Percentiles rank a stretch among this genome's conserved stretches.
These are phyloP conservation scores for Tridacna crocea DNA, from an alignment of 2,888 invertebrate species.

Conservation along the genomic window DNA sequence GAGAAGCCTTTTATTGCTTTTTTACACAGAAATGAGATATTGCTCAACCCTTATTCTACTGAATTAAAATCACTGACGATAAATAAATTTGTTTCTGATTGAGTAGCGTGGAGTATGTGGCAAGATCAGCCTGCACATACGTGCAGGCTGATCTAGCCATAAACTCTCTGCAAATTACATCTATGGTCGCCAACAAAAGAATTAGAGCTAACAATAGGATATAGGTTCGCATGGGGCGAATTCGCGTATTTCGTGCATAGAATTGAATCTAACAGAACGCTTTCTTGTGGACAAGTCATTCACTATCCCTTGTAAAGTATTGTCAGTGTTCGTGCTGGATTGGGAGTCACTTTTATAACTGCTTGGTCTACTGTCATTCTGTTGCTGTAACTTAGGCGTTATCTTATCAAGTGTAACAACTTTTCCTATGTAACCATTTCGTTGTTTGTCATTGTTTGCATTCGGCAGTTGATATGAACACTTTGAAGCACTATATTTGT, in stretches of 20 bases:
- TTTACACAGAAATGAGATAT: too few species aligned
- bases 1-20: too few species aligned
- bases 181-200: too few species aligned
- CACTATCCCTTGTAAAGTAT: not conserved
- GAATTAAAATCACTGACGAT: too few species aligned
- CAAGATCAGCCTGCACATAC: too few species aligned
- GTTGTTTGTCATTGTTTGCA: not conserved
- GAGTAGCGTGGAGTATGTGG: too few species aligned
- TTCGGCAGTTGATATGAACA: constrained; percentile 13
- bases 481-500: not conserved
- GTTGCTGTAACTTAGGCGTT: constrained; percentile 16
- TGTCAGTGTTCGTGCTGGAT: not conserved
- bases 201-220: constrained; percentile 25
- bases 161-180: too few species aligned
- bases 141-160: too few species aligned
- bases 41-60: too few species aligned
- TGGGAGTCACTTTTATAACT: constrained; percentile 3
- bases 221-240: constrained; percentile 55
- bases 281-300: constrained; percentile 31
- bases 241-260: constrained; percentile 51
- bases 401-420: constrained; percentile 3
- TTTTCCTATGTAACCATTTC: not conserved
- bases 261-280: constrained; percentile 54
- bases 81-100: too few species aligned
- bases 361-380: constrained; percentile 2